Percentiles rank a stretch among this genome's conserved stretches.
These are phyloP conservation scores for Anastatus disparis DNA, from an alignment of 1,140 invertebrate species.

Conservation along the genomic window DNA sequence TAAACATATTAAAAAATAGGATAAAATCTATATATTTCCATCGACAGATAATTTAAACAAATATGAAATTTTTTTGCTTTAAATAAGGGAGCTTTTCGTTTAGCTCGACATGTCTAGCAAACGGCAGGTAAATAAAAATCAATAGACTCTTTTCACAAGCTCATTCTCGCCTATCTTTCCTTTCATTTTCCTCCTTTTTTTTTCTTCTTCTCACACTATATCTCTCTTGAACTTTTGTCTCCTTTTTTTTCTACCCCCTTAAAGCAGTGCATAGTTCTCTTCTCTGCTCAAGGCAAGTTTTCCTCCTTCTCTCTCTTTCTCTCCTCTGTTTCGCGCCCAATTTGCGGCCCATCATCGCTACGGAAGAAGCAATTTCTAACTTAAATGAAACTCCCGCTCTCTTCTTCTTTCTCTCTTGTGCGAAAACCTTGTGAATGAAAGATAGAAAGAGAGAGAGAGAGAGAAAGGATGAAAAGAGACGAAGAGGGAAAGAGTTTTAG, in stretches of 20 bases:
- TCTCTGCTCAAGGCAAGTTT: too few species aligned
- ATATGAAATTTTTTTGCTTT: too few species aligned
- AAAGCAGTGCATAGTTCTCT: too few species aligned
- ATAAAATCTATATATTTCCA: too few species aligned
- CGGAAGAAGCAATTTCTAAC: conserved; percentile 69
- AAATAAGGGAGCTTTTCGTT: conserved; percentile 19
- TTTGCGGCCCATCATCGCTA: conserved; percentile 67
- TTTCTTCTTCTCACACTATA: conserved; percentile 27
- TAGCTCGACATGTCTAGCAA: conserved; percentile 37
- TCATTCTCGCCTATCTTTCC: conserved; percentile 38
- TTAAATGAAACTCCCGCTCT: conserved; percentile 66
- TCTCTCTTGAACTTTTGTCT: background rate
- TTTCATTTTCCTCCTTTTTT: background rate
- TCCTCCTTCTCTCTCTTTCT: conserved; percentile 41
- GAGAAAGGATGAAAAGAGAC: background rate
- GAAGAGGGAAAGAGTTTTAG: background rate
- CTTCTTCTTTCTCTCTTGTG: too few species aligned
- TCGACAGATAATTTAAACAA: too few species aligned
- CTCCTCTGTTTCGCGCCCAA: conserved; percentile 65
- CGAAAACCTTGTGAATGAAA: background rate
- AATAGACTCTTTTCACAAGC: conserved; percentile 50
- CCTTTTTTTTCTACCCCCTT: background rate
- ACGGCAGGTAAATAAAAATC: conserved; percentile 53
- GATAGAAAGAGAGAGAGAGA: background rate
- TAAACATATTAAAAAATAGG: too few species aligned